phyloP scores from a whole-genome alignment of 2,113 vertebrate genomes.

The Solea solea region DNA sequence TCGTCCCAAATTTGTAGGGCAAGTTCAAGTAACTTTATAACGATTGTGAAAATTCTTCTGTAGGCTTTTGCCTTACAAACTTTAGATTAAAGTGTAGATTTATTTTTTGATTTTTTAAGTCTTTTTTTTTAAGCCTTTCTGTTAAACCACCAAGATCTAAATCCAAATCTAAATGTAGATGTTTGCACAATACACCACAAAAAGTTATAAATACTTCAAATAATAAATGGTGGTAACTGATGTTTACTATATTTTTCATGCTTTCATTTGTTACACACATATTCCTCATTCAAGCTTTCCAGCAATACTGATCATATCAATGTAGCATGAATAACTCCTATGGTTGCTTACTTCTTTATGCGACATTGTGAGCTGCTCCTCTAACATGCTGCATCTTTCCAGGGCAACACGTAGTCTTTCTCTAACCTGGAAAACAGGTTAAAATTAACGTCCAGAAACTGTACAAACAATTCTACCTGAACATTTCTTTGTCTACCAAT shows the following conservation, averaged over 20 bases:
- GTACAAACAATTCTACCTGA: background rate
- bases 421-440: slow-evolving; percentile 84
- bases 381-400: slow-evolving; percentile 92
- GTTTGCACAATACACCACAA: background rate
- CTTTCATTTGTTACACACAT: background rate
- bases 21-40: too few relatives aligned
- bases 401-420: slow-evolving; percentile 94
- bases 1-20: too few relatives aligned
- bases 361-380: slow-evolving; percentile 91
- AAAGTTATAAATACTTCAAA: background rate
- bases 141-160: too few relatives aligned
- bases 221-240: background rate
- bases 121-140: too few relatives aligned
- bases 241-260: background rate
- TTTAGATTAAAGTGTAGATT: too few relatives aligned
- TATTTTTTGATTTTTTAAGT: too few relatives aligned
- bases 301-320: too few relatives aligned
- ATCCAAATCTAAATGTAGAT: background rate
- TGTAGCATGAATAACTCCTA: too few relatives aligned
- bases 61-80: too few relatives aligned
- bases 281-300: too few relatives aligned
- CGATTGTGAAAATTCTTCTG: too few relatives aligned
- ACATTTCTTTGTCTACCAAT: too few relatives aligned
- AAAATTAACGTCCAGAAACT: background rate
- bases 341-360: slow-evolving; percentile 91